These are phyloP conservation scores for Pseudomyrmex flavicornis DNA, from an alignment of 1,140 invertebrate genomes.

Conservation along the genomic window DNA sequence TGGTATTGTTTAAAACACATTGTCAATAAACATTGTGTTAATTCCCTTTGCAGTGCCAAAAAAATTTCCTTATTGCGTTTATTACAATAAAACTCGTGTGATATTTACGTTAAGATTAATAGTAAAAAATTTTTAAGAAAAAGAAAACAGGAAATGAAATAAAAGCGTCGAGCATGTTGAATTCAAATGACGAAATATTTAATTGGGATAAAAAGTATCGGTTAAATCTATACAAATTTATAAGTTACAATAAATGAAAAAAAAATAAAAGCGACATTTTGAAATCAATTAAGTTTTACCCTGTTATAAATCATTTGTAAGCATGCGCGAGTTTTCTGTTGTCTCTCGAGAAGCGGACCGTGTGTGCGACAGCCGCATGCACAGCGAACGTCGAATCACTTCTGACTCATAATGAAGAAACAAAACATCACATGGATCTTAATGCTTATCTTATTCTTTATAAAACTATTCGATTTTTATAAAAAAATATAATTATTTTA, in stretches of 20 bases:
- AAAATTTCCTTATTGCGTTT: conserved; percentile 64
- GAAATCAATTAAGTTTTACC: neutral
- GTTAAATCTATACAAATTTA: conserved; percentile 73
- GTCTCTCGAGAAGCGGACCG: too few species aligned
- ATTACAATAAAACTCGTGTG: conserved; percentile 10
- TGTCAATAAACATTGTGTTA: conserved; percentile 12
- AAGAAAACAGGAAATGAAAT: conserved; percentile 24
- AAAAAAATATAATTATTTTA: neutral
- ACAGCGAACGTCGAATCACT: too few species aligned
- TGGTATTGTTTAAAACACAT: conserved; percentile 14
- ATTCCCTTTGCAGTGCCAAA: conserved; percentile 46
- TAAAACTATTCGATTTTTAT: neutral
- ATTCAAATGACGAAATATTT: conserved; percentile 76
- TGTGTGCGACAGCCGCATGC: too few species aligned
- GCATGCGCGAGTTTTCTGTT: neutral
- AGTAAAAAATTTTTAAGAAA: conserved; percentile 63
- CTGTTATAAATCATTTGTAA: conserved; percentile 4
- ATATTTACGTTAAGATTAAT: too few species aligned
- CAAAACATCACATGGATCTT: too few species aligned
- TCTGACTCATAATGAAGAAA: too few species aligned
- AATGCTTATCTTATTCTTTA: neutral
- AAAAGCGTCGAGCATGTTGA: conserved; percentile 61
- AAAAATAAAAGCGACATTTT: conserved; percentile 13
- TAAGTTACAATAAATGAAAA: conserved; percentile 53
- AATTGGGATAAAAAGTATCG: conserved; percentile 69